phyloP scores from a whole-genome alignment of 2,888 invertebrate species.

The Dryococelus australis region DNA sequence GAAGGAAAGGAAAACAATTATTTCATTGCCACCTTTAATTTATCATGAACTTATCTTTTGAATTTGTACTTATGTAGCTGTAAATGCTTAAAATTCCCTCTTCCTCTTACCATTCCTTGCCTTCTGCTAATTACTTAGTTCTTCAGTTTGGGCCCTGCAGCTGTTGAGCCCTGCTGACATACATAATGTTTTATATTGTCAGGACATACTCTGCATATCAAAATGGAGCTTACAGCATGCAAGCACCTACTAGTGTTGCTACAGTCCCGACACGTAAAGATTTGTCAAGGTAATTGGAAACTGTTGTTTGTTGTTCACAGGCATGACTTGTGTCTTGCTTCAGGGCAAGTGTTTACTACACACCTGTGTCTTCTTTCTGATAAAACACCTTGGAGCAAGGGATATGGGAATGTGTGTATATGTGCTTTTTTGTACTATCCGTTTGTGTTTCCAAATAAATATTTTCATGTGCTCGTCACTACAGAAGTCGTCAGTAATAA shows the following conservation, averaged over 20 bases:
- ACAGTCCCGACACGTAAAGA: neutral
- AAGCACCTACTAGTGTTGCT: neutral
- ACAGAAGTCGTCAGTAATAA: neutral
- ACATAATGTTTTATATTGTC: neutral
- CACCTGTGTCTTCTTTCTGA: neutral
- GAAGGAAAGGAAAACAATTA: no score
- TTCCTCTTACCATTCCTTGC: neutral
- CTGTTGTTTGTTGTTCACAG: neutral
- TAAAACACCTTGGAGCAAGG: neutral
- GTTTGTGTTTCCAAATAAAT: neutral
- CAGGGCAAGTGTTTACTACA: neutral
- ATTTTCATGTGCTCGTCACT: neutral
- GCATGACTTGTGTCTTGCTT: neutral
- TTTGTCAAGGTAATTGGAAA: neutral
- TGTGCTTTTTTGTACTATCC: neutral
- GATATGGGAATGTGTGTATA: neutral
- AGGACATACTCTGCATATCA: neutral
- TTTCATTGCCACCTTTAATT: no score
- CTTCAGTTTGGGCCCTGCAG: neutral
- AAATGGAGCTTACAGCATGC: neutral
- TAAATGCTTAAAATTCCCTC: neutral
- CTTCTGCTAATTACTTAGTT: neutral
- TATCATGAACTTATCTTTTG: no score
- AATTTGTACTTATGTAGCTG: neutral
- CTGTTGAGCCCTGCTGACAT: neutral